Conservation (phyloP, 2,113 vertebrate genomes). For the Podilymbus podiceps region DNA sequence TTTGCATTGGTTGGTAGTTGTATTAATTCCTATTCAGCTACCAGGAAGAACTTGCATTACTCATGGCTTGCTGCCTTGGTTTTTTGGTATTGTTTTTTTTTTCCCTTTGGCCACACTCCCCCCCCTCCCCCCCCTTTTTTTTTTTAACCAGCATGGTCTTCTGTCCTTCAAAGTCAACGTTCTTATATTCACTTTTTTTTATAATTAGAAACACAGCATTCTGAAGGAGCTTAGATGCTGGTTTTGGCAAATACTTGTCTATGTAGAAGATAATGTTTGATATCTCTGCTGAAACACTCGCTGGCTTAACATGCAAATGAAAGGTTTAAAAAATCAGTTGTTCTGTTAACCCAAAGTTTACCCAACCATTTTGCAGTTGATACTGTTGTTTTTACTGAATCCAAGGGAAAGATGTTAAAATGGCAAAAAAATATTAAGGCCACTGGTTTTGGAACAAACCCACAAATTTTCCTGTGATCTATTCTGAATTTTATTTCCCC, state of each 20-base stretch:
- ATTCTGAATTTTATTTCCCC: background rate
- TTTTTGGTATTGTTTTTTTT: background rate
- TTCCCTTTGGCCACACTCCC: background rate
- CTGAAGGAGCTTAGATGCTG: background rate
- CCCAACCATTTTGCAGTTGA: background rate
- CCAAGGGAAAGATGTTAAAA: background rate
- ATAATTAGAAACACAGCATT: background rate
- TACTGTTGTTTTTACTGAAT: background rate
- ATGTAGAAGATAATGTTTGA: background rate
- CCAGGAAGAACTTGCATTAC: background rate
- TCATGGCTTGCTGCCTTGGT: background rate
- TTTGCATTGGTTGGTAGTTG: background rate
- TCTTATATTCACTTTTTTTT: background rate
- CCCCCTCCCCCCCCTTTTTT: background rate
- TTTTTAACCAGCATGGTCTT: background rate
- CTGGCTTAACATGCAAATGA: background rate
- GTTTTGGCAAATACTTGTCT: background rate
- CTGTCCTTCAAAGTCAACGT: background rate
- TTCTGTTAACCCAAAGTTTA: background rate
- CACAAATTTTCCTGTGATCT: background rate
- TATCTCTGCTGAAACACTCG: background rate
- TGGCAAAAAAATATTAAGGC: background rate
- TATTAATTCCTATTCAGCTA: background rate
- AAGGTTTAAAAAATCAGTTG: background rate
- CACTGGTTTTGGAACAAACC: background rate